phyloP scores from a whole-genome alignment of 2,797 vertebrate genomes.

The Knipowitschia caucasica region DNA sequence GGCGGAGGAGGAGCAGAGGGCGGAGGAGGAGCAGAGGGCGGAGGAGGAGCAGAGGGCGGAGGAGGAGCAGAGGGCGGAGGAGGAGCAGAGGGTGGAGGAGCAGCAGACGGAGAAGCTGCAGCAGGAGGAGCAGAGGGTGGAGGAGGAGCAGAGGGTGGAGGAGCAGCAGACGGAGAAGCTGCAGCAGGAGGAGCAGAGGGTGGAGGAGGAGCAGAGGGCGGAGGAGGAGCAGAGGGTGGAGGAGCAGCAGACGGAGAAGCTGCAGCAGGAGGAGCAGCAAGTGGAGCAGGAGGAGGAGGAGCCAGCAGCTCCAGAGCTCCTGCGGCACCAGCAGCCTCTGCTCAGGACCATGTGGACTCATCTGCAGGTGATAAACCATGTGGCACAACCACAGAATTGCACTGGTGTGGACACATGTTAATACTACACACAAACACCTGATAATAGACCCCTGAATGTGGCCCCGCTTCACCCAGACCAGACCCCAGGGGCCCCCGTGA shows the following conservation, averaged over 20 bases:
- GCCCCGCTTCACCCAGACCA: too few relatives aligned
- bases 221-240: slow-evolving; percentile 74
- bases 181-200: slow-evolving; percentile 82
- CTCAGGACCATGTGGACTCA: slow-evolving; percentile 71
- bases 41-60: neutral
- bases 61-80: neutral
- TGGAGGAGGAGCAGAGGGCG: slow-evolving; percentile 75
- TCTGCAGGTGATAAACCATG: too few relatives aligned
- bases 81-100: neutral
- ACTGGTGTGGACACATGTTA: too few relatives aligned
- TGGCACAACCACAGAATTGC: too few relatives aligned
- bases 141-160: slow-evolving; percentile 73
- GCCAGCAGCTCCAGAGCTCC: slow-evolving; percentile 8
- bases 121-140: slow-evolving; percentile 71
- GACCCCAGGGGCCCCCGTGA: too few relatives aligned
- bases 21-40: neutral
- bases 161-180: slow-evolving; percentile 79
- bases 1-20: too few relatives aligned
- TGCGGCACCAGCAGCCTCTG: slow-evolving; percentile 57
- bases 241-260: too few relatives aligned
- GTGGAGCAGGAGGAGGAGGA: neutral
- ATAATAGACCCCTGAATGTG: too few relatives aligned
- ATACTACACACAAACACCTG: too few relatives aligned
- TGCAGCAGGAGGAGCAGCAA: too few relatives aligned
- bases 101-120: slow-evolving; percentile 37